Evolutionary conservation across 2,888 invertebrate genomes (phyloP), one percentile per base, ranked within the genome.

Genomic region (Drosophila putrida): DNA sequence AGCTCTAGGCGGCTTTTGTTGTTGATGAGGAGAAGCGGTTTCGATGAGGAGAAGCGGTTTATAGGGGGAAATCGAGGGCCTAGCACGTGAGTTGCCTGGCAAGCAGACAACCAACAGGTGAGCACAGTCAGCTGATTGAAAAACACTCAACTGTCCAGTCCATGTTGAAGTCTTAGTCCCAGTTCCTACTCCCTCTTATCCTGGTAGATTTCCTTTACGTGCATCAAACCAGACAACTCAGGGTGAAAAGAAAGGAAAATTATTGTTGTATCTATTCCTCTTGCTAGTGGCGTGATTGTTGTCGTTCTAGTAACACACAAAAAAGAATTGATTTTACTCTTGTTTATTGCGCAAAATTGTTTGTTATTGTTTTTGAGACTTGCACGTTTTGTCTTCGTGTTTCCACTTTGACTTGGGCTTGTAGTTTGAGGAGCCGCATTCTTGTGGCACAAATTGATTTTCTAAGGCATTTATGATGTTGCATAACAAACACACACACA

Each of bases 301-400:
- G 64, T 66, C 57, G 71, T 47, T 65, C 67, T 59, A 70, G 71
- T 62, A 69, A 76, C 75, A 71, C 57, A 71, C 15, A 72, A 63
- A 66, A 63, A 57, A 66, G 65, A 82, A 84, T 89, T 79, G 90
- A 77, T 79, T 88, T 86, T 70, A 57, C 71, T 82, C 33, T 13
- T 27, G 35, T 43, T 55, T 43, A 51, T 38, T 80, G 74, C 80
- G 82, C 75, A 83, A 31, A 75, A 82, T 65, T 61, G 70, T 70
- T 70, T 78, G 57, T 71, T 82, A 59, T 71, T 60, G 41, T 61
- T 62, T 53, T 36, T 15, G 15, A 11, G 10, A 9, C 5, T 15
- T 44, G 69, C 66, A 61, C 67, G 73, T 64, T 62, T 49, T 15
- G 27, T 50, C 31, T 38, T 33, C 31, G 54, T 72, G 47, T 53